phyloP scores from a whole-genome alignment of 2,113 vertebrate genomes.

The Nothobranchius furzeri region DNA sequence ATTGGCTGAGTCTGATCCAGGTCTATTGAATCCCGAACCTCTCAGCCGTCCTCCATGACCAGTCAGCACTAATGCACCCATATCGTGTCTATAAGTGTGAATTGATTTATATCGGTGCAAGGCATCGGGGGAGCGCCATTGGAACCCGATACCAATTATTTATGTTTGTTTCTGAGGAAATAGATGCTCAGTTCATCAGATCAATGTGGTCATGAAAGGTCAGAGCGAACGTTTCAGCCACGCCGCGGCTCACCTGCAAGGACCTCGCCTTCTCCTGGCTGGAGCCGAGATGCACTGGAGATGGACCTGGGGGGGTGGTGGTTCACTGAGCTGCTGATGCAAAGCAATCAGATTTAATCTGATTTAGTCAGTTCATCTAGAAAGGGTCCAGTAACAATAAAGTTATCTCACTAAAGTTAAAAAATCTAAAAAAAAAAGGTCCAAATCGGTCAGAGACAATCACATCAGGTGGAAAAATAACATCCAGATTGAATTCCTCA shows the following conservation, averaged over 20 bases:
- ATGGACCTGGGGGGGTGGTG: constrained; percentile 4
- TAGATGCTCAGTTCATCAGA: constrained; percentile 76
- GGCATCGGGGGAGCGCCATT: constrained; percentile 75
- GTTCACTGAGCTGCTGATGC: neutral
- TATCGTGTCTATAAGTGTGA: constrained; percentile 85
- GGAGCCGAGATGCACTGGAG: constrained; percentile 20
- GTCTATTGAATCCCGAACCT: constrained; percentile 76
- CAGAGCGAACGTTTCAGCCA: constrained; percentile 75
- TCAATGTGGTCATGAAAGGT: constrained; percentile 82
- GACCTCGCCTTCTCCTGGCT: constrained; percentile 11
- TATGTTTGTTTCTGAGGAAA: constrained; percentile 82
- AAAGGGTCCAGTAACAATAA: no score
- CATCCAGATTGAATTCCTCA: no score
- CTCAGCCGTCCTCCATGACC: constrained; percentile 73
- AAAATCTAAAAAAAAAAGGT: no score
- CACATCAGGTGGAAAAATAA: no score
- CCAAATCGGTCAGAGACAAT: no score
- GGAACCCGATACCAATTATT: constrained; percentile 83
- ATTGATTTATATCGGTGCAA: constrained; percentile 83
- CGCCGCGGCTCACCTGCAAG: constrained; percentile 55
- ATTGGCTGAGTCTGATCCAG: constrained; percentile 73
- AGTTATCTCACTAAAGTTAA: no score
- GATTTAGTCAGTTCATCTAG: no score
- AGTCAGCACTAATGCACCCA: constrained; percentile 83
- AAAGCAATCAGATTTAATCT: neutral